Base-by-base conservation (phyloP, 2,797 vertebrate genomes). In the Cottoperca gobio region DNA sequence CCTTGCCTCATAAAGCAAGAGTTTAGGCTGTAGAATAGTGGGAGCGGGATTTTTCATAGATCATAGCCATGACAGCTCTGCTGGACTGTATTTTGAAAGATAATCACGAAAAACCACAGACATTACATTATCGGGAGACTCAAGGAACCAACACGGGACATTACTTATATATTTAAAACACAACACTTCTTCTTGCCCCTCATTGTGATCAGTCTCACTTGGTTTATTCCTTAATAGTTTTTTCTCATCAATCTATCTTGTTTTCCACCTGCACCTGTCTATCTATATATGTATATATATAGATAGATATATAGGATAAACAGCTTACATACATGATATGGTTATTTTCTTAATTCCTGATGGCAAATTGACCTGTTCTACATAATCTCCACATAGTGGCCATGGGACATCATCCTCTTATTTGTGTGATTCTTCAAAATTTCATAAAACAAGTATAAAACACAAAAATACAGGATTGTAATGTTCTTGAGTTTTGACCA, bases 1-100 rank as follows among this genome's bases (percentile, higher is more conserved):
- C 24, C 14, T 39, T 57, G 50, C 42, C 2, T 52, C 55, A 55
- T 61, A 60, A 74, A 67, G 58, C 48, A 49, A 49, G 65, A 68
- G 33, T 65, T 40, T 46, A 28, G 40, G 40, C 37, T 50, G 60
- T 16, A 28, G 14, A 77, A 11, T 31, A 9, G 7, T 10, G 33
- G 49, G 63, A 28, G 19, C 28, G n/a, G 14, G 43, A 33, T 23
- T 71, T 21, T 39, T 70, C 10, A 70, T 53, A 68, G 28, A 67
- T 70, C 48, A 53, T n/a, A 8, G 28, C 17, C 24, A 3, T 31
- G 69, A 35, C 72, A 75, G 48, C 37, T 57, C 1, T 45, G 48
- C 14, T 77, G 8, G 19, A 58, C 40, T 45, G 23, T n/a, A 24
- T 21, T 57, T 46, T 60, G 13, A 66, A 11, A 39, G 28, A 42